These are phyloP conservation scores for Synergus laeviventris DNA, from an alignment of 2,888 invertebrate genomes.

Conservation along the genomic window DNA sequence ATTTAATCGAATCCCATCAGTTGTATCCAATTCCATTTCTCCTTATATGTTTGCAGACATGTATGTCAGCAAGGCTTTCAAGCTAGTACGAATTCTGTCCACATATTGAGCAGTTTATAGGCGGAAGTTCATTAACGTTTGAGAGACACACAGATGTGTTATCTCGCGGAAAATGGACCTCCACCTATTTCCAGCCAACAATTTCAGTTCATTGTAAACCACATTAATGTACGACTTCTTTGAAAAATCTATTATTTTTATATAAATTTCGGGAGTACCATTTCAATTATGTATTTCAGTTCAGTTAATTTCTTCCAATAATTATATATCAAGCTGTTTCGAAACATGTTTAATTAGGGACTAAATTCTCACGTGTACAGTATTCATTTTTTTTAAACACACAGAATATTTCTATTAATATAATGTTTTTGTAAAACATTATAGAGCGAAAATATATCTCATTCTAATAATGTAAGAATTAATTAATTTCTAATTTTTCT, in stretches of 20 bases:
- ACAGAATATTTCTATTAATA: too few relatives aligned
- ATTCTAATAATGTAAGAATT: too few relatives aligned
- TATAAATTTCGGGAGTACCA: too few relatives aligned
- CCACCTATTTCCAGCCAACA: neutral
- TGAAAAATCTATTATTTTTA: too few relatives aligned
- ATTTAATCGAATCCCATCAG: constrained; percentile 1
- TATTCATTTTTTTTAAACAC: too few relatives aligned
- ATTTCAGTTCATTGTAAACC: neutral
- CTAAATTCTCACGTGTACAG: too few relatives aligned
- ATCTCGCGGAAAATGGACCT: neutral
- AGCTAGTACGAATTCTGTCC: neutral
- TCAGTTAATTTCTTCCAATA: too few relatives aligned
- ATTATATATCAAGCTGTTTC: too few relatives aligned
- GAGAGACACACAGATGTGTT: neutral
- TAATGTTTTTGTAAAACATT: too few relatives aligned
- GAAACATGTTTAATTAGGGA: too few relatives aligned
- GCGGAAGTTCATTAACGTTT: constrained; percentile 6
- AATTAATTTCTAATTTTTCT: constrained; percentile 35
- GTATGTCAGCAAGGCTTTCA: neutral
- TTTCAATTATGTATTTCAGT: too few relatives aligned
- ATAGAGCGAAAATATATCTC: too few relatives aligned
- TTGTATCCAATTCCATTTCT: constrained; percentile 3
- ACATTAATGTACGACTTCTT: neutral
- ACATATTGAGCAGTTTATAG: neutral
- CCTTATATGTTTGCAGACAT: neutral